Evolutionary conservation across 2,888 invertebrate species (phyloP).

Genomic region (Nineta flava): DNA sequence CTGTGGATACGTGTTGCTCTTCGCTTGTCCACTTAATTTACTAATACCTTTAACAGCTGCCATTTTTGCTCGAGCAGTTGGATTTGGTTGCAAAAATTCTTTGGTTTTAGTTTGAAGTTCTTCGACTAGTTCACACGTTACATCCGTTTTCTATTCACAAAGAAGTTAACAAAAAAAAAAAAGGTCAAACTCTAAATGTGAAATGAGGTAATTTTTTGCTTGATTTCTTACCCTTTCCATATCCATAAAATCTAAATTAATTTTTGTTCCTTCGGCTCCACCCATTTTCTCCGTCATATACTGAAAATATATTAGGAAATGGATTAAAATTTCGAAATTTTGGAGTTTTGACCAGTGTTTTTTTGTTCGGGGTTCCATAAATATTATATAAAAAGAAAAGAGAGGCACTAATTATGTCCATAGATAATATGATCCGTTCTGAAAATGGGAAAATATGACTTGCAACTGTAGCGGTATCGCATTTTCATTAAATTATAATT

Average conservation of each 20-base stretch:
- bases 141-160: constrained; percentile 80
- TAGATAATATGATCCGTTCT: too few species aligned
- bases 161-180: constrained; percentile 1
- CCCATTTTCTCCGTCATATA: constrained; percentile 99
- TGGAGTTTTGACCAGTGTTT: too few species aligned
- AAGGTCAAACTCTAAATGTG: constrained; percentile 3
- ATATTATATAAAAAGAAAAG: too few species aligned
- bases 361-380: too few species aligned
- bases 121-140: constrained; percentile 91
- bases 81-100: constrained; percentile 98
- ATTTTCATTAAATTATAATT: too few species aligned
- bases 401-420: too few species aligned
- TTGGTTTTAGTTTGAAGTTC: constrained; percentile 93
- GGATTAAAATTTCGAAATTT: too few species aligned
- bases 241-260: constrained; percentile 96
- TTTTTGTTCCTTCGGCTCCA: constrained; percentile 97
- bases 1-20: constrained; percentile 95
- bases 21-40: constrained; percentile 91
- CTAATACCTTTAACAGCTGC: constrained; percentile 90
- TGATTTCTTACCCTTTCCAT: constrained; percentile 84
- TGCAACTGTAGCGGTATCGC: too few species aligned
- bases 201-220: background rate
- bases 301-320: constrained; percentile 36
- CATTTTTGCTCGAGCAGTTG: constrained; percentile 88
- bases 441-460: too few species aligned